A percentile compares a stretch with the other conserved stretches of the same genome.
Evolutionary conservation across 2,888 invertebrate genomes (phyloP).

Genomic region (Hetaerina titia): DNA sequence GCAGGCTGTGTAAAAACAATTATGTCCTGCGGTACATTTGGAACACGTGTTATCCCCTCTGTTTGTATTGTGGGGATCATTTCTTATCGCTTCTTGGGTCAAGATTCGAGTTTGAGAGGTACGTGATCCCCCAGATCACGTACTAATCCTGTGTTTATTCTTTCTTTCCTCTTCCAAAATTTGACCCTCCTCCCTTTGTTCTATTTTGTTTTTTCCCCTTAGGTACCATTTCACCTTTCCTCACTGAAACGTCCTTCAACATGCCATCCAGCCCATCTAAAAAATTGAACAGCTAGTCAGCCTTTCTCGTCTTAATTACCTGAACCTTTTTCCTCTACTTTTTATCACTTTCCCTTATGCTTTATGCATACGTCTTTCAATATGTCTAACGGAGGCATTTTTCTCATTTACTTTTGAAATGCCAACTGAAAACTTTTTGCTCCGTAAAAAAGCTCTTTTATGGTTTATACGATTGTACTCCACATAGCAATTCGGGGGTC

Average conservation of each 20-base stretch:
- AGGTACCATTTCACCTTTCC: not conserved
- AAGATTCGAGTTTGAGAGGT: not conserved
- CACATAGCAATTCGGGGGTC: not conserved
- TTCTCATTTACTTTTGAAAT: not conserved
- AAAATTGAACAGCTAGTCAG: slow-evolving; percentile 5
- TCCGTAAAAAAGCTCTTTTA: not conserved
- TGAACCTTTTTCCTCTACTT: not conserved
- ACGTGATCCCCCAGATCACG: not conserved
- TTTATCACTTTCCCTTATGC: not conserved
- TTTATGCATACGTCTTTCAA: not conserved
- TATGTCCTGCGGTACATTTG: not conserved
- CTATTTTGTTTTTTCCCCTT: not conserved
- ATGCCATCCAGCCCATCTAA: not conserved
- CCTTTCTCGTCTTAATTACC: slow-evolving; percentile 18
- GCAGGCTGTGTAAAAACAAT: not conserved
- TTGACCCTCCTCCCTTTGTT: not conserved
- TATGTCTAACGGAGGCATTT: not conserved
- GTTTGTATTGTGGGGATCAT: not conserved
- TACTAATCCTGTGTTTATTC: not conserved
- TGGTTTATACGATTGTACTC: not conserved
- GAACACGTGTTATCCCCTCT: not conserved
- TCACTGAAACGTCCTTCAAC: not conserved
- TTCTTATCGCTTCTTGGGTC: not conserved
- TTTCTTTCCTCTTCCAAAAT: not conserved
- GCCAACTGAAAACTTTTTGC: not conserved